Evolutionary conservation across 92 coral and sea anemone species (phyloP).

Genomic region (Umimayanthus chanpuru): DNA sequence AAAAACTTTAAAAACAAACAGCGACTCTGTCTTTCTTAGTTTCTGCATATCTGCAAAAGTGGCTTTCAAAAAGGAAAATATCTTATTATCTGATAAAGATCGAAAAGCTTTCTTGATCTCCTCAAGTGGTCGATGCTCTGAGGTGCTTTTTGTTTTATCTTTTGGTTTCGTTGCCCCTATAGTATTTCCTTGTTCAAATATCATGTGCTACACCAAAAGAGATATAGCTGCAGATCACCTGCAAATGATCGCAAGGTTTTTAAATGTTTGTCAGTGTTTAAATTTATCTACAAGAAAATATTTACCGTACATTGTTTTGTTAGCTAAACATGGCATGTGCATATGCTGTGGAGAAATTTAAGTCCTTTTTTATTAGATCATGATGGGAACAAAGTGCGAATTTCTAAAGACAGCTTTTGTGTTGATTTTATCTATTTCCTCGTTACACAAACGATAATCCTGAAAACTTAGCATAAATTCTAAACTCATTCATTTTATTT

Average conservation of each 20-base stretch:
- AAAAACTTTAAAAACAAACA: not conserved
- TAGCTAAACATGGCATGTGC: not conserved
- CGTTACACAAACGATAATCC: not conserved
- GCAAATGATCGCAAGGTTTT: too few relatives aligned
- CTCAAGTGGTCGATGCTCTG: not conserved
- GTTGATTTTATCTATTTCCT: not conserved
- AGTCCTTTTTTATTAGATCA: not conserved
- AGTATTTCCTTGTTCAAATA: not conserved
- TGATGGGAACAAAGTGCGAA: too few relatives aligned
- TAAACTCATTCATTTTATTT: too few relatives aligned
- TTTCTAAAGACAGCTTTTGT: too few relatives aligned
- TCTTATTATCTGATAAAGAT: not conserved
- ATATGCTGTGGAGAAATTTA: too few relatives aligned
- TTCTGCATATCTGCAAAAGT: not conserved
- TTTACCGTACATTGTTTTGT: not conserved
- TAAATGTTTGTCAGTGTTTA: too few relatives aligned
- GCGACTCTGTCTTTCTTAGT: not conserved
- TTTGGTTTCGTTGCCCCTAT: not conserved
- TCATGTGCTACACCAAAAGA: too few relatives aligned
- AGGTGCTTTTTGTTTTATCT: not conserved
- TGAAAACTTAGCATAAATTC: not conserved
- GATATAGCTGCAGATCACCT: too few relatives aligned
- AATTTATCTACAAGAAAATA: not conserved
- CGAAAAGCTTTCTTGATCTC: not conserved
- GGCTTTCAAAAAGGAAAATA: not conserved